Evolutionary conservation across 2,797 vertebrate species (phyloP).

Genomic region (Pseudochirops corinnae): DNA sequence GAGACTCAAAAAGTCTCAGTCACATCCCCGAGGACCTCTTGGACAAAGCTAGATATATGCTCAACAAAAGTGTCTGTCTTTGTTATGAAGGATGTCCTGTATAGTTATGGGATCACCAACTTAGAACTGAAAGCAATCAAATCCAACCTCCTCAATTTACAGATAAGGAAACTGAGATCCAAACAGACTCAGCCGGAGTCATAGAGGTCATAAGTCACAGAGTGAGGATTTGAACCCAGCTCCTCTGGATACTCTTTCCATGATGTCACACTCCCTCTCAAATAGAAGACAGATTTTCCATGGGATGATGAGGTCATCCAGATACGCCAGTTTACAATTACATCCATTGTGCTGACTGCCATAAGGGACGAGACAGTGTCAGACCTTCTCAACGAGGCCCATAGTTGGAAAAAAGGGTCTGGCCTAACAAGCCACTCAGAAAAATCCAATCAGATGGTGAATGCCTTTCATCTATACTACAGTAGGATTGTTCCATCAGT

Average conservation of each 20-base stretch:
- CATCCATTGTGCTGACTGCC: not conserved
- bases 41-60: not conserved
- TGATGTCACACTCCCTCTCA: not conserved
- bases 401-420: not conserved
- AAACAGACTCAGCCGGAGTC: not conserved
- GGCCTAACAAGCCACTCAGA: not conserved
- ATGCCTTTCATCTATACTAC: not conserved
- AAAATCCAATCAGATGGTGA: not conserved
- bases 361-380: not conserved
- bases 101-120: not conserved
- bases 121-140: not conserved
- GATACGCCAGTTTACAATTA: not conserved
- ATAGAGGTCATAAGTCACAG: not conserved
- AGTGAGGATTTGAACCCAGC: not conserved
- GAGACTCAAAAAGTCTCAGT: not conserved
- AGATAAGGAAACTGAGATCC: constrained; percentile 27
- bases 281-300: not conserved
- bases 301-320: not conserved
- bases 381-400: not conserved
- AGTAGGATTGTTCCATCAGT: not conserved
- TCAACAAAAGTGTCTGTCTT: not conserved
- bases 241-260: not conserved
- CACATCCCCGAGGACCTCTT: not conserved
- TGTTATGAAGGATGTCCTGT: not conserved
- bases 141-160: not conserved